phyloP scores from a whole-genome alignment of 2,797 vertebrate genomes.

The Sorex maritimensis region DNA sequence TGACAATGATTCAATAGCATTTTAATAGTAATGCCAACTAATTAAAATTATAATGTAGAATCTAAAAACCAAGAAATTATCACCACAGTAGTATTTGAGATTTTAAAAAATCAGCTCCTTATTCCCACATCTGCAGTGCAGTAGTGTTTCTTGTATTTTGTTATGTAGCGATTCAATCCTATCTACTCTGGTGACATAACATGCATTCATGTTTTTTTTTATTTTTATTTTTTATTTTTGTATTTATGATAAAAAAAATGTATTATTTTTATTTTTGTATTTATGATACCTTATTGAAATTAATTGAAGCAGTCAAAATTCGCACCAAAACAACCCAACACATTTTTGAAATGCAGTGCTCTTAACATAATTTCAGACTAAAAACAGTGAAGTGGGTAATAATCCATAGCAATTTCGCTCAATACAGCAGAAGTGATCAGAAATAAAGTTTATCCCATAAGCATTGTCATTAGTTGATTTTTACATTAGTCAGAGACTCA shows the following conservation, averaged over 20 bases:
- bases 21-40: background rate
- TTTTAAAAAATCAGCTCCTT: constrained; percentile 19
- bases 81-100: constrained; percentile 23
- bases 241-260: constrained; percentile 62
- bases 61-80: background rate
- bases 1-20: background rate
- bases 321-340: constrained; percentile 72
- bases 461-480: constrained; percentile 83
- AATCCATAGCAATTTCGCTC: constrained; percentile 76
- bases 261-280: too few relatives aligned
- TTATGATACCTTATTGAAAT: constrained; percentile 69
- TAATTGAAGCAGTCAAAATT: constrained; percentile 82
- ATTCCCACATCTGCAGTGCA: constrained; percentile 48
- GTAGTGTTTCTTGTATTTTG: background rate
- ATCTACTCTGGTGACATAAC: constrained; percentile 40
- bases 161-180: constrained; percentile 50
- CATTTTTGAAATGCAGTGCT: constrained; percentile 73
- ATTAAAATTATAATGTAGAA: constrained; percentile 67
- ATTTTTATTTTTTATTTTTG: too few relatives aligned
- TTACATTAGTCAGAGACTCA: constrained; percentile 84
- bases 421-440: constrained; percentile 82
- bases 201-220: constrained; percentile 20
- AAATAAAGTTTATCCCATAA: constrained; percentile 81
- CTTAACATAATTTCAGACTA: constrained; percentile 76
- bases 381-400: constrained; percentile 85